phyloP scores from a whole-genome alignment of 2,888 invertebrate species.

The Athalia circularis region DNA sequence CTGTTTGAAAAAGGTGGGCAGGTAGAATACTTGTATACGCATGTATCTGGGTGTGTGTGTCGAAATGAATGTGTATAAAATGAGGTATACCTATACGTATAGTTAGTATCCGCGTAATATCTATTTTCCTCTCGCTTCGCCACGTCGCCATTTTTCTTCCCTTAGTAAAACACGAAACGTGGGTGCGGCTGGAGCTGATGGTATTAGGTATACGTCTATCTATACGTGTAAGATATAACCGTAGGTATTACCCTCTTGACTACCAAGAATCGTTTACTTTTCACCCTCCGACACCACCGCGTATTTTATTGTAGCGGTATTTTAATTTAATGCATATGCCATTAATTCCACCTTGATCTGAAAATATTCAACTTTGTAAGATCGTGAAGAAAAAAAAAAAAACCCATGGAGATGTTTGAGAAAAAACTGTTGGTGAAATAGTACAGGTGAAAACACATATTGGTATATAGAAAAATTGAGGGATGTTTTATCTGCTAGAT shows the following conservation, averaged over 20 bases:
- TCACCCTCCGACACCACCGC: too few species aligned
- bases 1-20: constrained; percentile 49
- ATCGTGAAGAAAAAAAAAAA: too few species aligned
- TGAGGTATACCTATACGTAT: not conserved
- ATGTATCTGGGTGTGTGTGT: not conserved
- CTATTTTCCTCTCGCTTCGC: constrained; percentile 64
- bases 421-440: too few species aligned
- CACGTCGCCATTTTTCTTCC: constrained; percentile 66
- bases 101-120: constrained; percentile 64
- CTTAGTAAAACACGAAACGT: constrained; percentile 62
- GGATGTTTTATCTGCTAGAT: too few species aligned
- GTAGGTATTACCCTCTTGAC: constrained; percentile 11
- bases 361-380: too few species aligned
- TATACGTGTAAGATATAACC: constrained; percentile 24
- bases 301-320: too few species aligned
- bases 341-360: too few species aligned
- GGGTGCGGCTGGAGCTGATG: constrained; percentile 35
- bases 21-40: constrained; percentile 56
- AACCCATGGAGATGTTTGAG: too few species aligned
- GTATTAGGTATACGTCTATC: constrained; percentile 17
- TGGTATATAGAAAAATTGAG: too few species aligned
- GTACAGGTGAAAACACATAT: too few species aligned
- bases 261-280: not conserved
- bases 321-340: too few species aligned
- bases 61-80: too few species aligned